phyloP scores from a whole-genome alignment of 2,113 vertebrate species.

The Morone chrysops region DNA sequence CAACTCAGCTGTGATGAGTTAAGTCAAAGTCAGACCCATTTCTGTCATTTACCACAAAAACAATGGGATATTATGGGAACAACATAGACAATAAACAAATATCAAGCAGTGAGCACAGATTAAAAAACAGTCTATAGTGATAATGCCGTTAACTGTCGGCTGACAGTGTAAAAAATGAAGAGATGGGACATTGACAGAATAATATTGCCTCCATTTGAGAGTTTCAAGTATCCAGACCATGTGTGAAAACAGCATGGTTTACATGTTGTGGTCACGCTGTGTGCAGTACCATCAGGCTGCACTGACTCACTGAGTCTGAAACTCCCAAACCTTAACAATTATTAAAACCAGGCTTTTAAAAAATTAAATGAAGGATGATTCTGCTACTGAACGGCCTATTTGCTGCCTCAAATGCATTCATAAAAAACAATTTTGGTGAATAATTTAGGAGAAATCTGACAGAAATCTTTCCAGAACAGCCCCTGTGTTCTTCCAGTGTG shows the following conservation, averaged over 20 bases:
- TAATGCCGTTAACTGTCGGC: too few relatives aligned
- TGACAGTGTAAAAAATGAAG: too few relatives aligned
- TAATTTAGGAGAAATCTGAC: slow-evolving; percentile 49
- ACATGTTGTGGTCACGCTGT: too few relatives aligned
- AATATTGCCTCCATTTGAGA: too few relatives aligned
- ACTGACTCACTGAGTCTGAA: not conserved
- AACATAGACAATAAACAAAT: too few relatives aligned
- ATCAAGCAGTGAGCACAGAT: too few relatives aligned
- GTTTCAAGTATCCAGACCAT: not conserved
- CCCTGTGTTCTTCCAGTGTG: slow-evolving; percentile 4
- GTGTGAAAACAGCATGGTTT: not conserved
- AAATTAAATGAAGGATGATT: slow-evolving; percentile 25
- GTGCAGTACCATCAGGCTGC: not conserved
- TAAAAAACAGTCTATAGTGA: too few relatives aligned
- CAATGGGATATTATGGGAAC: not conserved
- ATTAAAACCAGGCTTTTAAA: slow-evolving; percentile 2
- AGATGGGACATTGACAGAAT: too few relatives aligned
- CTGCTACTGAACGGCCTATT: slow-evolving; percentile 33
- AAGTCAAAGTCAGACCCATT: not conserved
- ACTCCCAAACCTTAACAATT: not conserved
- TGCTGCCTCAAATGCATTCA: slow-evolving; percentile 24
- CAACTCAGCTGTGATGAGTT: too few relatives aligned
- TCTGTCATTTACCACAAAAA: not conserved
- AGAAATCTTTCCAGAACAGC: slow-evolving; percentile 25
- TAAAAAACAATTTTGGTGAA: slow-evolving; percentile 34